Evolutionary conservation across 2,888 invertebrate species (phyloP).

Genomic region (Drosophila colorata): DNA sequence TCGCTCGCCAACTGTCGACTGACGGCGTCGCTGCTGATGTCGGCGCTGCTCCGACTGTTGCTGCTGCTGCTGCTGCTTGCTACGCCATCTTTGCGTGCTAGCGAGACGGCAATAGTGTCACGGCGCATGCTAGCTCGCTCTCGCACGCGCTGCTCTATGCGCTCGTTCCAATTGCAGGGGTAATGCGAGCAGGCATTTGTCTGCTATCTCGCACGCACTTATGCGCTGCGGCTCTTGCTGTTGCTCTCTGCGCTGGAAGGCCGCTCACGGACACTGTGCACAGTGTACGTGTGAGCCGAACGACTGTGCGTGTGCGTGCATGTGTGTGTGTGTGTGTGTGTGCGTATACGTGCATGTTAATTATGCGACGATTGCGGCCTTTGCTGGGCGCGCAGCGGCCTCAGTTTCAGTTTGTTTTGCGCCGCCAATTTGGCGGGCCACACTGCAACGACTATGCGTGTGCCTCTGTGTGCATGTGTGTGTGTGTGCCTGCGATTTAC

Average conservation of each 20-base stretch:
- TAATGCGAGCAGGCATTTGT: constrained; percentile 9
- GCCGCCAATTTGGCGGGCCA: constrained; percentile 75
- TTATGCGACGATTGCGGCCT: constrained; percentile 52
- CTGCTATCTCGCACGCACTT: constrained; percentile 30
- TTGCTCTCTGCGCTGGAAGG: constrained; percentile 58
- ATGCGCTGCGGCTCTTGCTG: background rate
- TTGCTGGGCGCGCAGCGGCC: constrained; percentile 39
- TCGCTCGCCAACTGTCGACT: constrained; percentile 56
- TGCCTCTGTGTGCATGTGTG: constrained; percentile 22
- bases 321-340: background rate
- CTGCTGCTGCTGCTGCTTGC: constrained; percentile 30
- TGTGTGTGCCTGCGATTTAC: constrained; percentile 40
- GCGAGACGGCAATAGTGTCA: constrained; percentile 42
- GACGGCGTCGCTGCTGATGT: constrained; percentile 3
- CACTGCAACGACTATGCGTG: constrained; percentile 34
- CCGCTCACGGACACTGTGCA: constrained; percentile 67
- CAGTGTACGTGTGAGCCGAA: constrained; percentile 55
- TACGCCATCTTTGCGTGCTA: constrained; percentile 71
- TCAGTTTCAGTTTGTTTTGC: constrained; percentile 74
- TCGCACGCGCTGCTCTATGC: background rate
- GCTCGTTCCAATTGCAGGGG: constrained; percentile 69
- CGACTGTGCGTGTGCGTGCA: constrained; percentile 41
- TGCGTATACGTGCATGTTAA: constrained; percentile 44
- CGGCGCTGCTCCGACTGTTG: constrained; percentile 23
- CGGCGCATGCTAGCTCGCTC: constrained; percentile 16